Evolutionary conservation across 2,797 vertebrate species (phyloP).

Genomic region (Argya squamiceps): DNA sequence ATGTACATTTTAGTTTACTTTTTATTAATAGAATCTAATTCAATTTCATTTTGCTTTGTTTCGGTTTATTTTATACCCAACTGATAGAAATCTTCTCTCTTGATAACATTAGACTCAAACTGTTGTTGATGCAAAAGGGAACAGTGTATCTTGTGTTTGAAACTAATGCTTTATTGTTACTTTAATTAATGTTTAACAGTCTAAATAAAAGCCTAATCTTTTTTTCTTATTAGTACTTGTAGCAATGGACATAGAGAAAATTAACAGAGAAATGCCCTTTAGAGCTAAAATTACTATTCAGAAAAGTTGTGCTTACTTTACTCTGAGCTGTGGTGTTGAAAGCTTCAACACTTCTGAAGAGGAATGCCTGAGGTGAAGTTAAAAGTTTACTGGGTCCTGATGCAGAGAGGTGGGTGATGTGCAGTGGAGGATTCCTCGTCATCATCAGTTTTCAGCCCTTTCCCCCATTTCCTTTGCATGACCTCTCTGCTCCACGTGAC

Average conservation of each 20-base stretch:
- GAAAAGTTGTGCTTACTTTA: background rate
- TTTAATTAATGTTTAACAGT: background rate
- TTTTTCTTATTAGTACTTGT: background rate
- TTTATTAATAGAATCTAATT: background rate
- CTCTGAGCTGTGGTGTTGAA: background rate
- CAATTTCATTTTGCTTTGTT: background rate
- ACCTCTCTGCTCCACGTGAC: rapidly evolving
- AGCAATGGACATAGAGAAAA: background rate
- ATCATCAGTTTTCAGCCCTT: background rate
- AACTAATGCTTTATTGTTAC: background rate
- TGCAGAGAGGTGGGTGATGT: background rate
- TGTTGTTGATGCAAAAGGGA: background rate
- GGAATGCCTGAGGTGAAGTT: background rate
- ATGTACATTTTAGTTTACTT: background rate
- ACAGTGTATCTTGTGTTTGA: background rate
- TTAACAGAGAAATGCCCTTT: background rate
- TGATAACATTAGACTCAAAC: background rate
- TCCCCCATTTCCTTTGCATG: background rate
- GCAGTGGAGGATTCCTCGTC: background rate
- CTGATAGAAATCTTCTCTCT: background rate
- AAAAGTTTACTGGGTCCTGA: background rate
- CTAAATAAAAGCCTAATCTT: background rate
- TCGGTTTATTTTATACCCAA: background rate
- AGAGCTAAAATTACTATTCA: background rate
- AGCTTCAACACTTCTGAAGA: background rate